Conservation (phyloP, 1,140 invertebrate species). For the Holcopasites calliopsidis region DNA sequence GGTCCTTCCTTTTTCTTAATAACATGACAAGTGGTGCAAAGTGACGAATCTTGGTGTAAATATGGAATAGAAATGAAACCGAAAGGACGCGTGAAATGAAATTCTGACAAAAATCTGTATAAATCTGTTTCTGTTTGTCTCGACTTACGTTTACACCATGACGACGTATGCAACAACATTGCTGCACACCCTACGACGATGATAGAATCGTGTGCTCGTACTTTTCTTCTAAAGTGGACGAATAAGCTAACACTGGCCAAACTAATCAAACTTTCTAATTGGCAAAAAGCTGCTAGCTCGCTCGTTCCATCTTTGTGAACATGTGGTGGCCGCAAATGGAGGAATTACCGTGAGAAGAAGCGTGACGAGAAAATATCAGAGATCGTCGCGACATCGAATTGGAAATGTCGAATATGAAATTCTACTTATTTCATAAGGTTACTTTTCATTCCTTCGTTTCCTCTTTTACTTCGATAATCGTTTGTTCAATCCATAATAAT, state of each 20-base stretch:
- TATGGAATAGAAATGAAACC: background rate
- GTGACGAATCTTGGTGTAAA: background rate
- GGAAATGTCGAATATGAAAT: background rate
- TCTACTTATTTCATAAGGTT: too few relatives aligned
- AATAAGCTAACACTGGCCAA: conserved; percentile 1
- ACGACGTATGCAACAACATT: conserved; percentile 8
- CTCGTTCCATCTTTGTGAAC: too few relatives aligned
- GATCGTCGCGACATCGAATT: background rate
- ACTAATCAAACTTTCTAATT: conserved; percentile 20
- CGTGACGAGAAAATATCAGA: background rate
- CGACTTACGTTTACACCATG: conserved; percentile 28
- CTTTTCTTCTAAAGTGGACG: background rate
- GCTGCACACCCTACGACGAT: conserved; percentile 15
- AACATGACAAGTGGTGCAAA: background rate
- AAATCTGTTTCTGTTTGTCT: background rate
- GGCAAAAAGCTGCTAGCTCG: background rate
- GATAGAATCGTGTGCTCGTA: background rate
- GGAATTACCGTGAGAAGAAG: background rate
- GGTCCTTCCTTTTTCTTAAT: background rate
- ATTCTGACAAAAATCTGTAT: too few relatives aligned
- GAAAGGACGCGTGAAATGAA: too few relatives aligned
- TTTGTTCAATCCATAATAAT: too few relatives aligned
- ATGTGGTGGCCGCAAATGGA: too few relatives aligned
- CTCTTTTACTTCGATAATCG: too few relatives aligned
- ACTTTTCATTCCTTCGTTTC: too few relatives aligned